These are phyloP conservation scores for Pangasius sanitwongsei DNA, from an alignment of 2,797 vertebrate species.

Conservation along the genomic window DNA sequence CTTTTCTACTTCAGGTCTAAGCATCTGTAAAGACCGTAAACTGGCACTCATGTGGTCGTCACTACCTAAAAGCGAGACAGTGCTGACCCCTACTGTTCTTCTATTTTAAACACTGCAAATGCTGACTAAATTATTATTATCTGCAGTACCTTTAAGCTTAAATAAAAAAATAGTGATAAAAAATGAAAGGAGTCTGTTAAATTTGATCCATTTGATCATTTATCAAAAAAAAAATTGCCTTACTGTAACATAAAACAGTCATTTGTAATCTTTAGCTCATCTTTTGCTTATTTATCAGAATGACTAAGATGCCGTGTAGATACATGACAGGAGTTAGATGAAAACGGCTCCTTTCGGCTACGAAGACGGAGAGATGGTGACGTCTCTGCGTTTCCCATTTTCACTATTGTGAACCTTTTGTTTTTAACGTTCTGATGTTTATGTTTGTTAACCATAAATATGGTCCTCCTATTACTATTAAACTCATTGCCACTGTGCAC, in stretches of 20 bases:
- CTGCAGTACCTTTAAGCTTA: background rate
- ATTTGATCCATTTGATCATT: background rate
- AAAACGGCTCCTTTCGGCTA: background rate
- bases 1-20: background rate
- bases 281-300: background rate
- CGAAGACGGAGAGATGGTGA: background rate
- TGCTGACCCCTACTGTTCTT: slow-evolving; percentile 35
- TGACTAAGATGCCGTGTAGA: background rate
- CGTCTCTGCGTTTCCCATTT: too few relatives aligned
- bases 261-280: background rate
- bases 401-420: background rate
- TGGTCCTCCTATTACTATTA: background rate
- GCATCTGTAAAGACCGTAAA: background rate
- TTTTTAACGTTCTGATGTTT: background rate
- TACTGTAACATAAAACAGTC: background rate
- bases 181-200: too few relatives aligned
- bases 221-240: background rate
- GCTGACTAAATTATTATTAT: background rate
- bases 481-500: background rate
- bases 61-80: background rate
- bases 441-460: background rate
- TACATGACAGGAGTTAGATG: background rate
- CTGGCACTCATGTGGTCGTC: background rate
- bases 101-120: background rate
- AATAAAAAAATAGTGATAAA: background rate